These are phyloP conservation scores for Dysidea cf. avara DNA, from an alignment of 37 sponge, comb jelly and placozoan species.

Conservation along the genomic window DNA sequence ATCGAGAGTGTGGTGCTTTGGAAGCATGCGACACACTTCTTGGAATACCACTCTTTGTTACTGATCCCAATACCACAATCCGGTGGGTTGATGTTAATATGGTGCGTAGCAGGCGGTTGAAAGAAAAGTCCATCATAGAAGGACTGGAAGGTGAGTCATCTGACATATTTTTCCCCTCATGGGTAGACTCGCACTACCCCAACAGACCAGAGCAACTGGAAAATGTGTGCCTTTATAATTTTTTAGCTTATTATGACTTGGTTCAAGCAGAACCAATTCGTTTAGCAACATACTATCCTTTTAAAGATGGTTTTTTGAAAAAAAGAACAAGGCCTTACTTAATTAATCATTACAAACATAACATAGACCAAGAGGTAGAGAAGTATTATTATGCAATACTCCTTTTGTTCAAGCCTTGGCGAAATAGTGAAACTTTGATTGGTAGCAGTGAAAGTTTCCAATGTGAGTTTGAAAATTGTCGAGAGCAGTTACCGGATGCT, in stretches of 20 bases:
- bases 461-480: neutral
- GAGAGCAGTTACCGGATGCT: neutral
- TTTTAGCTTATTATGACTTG: conserved; percentile 10
- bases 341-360: conserved; percentile 7
- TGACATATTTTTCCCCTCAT: conserved; percentile 24
- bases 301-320: conserved; percentile 7
- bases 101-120: no score
- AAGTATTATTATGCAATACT: conserved; percentile 9
- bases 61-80: conserved; percentile 9
- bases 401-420: conserved; percentile 28
- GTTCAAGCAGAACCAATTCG: neutral
- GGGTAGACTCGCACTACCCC: conserved; percentile 25
- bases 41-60: conserved; percentile 16
- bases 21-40: conserved; percentile 20
- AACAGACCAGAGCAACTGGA: conserved; percentile 31
- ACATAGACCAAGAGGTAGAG: conserved; percentile 1
- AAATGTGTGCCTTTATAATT: conserved; percentile 20
- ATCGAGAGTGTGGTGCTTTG: conserved; percentile 26
- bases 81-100: neutral
- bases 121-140: neutral
- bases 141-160: conserved; percentile 7
- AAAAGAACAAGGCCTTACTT: conserved; percentile 6
- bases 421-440: conserved; percentile 2
- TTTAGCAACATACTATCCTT: no score
- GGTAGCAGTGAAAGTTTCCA: no score